A percentile compares a stretch with the other conserved stretches of the same genome.
These are phyloP conservation scores for Drosophila demipolita DNA, from an alignment of 2,888 invertebrate genomes.

Conservation along the genomic window DNA sequence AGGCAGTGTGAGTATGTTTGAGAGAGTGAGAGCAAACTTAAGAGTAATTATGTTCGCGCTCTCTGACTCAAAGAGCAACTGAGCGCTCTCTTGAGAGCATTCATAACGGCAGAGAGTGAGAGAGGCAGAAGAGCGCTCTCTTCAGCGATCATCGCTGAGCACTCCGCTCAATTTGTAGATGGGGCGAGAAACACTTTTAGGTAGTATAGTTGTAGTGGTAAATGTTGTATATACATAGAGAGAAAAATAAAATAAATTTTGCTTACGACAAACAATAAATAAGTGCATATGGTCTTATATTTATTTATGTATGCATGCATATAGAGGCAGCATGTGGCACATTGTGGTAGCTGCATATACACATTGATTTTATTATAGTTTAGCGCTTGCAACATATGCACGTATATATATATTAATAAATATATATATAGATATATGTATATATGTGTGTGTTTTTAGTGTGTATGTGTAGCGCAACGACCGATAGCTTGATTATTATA, in stretches of 20 bases:
- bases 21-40: slow-evolving; percentile 1
- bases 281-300: slow-evolving; percentile 30
- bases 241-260: slow-evolving; percentile 43
- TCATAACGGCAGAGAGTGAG: background rate
- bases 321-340: slow-evolving; percentile 49
- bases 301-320: background rate
- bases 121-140: slow-evolving; percentile 11
- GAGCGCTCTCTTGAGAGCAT: slow-evolving; percentile 25
- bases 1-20: background rate
- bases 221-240: slow-evolving; percentile 2
- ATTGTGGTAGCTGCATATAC: slow-evolving; percentile 51
- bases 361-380: slow-evolving; percentile 56
- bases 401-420: background rate
- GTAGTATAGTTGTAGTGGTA: slow-evolving; percentile 6
- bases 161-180: slow-evolving; percentile 4
- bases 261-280: slow-evolving; percentile 69
- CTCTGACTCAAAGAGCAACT: slow-evolving; percentile 5
- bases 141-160: slow-evolving; percentile 39
- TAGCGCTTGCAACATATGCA: slow-evolving; percentile 11
- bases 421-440: background rate
- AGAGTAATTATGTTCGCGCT: background rate
- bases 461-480: slow-evolving; percentile 50
- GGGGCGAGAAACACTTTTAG: slow-evolving; percentile 39
- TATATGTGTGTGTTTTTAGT: background rate
- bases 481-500: slow-evolving; percentile 40